Conservation (phyloP, 2,797 vertebrate species). For the Hylomyscus alleni region DNA sequence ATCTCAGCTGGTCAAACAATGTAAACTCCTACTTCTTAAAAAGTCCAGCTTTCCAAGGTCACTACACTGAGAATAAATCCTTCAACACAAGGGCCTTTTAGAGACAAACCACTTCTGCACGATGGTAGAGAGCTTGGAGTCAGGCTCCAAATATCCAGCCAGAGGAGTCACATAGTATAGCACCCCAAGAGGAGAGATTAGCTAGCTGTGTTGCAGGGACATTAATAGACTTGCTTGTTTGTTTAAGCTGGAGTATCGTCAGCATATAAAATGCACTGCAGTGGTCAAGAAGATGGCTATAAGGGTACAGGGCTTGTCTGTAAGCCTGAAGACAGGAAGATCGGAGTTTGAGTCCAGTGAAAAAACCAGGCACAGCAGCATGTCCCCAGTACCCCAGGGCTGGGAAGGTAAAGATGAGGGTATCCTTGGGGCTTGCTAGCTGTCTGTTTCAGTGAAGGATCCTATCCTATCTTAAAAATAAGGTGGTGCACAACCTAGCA, state of each 20-base stretch:
- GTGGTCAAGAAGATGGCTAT: not conserved
- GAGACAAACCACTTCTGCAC: not conserved
- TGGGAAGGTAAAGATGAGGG: not conserved
- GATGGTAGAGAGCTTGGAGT: not conserved
- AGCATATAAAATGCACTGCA: not conserved
- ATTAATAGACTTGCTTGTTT: not conserved
- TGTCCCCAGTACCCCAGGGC: not conserved
- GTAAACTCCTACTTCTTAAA: not conserved
- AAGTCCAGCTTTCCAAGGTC: not conserved
- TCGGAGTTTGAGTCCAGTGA: not conserved
- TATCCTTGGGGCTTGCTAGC: not conserved
- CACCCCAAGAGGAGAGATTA: not conserved
- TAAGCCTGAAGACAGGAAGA: not conserved
- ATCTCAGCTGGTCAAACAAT: not conserved
- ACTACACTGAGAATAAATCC: not conserved
- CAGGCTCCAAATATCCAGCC: not conserved
- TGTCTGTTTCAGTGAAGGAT: not conserved
- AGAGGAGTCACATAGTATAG: not conserved
- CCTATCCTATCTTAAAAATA: not conserved
- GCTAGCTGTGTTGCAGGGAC: not conserved
- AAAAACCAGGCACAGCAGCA: not conserved
- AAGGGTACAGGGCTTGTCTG: not conserved
- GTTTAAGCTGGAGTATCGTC: not conserved
- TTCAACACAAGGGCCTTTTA: not conserved
- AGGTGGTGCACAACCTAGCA: not conserved